A percentile compares a stretch with the other conserved stretches of the same genome.
Conservation (phyloP, 2,113 vertebrate species). For the Lamprologus callipterus region DNA sequence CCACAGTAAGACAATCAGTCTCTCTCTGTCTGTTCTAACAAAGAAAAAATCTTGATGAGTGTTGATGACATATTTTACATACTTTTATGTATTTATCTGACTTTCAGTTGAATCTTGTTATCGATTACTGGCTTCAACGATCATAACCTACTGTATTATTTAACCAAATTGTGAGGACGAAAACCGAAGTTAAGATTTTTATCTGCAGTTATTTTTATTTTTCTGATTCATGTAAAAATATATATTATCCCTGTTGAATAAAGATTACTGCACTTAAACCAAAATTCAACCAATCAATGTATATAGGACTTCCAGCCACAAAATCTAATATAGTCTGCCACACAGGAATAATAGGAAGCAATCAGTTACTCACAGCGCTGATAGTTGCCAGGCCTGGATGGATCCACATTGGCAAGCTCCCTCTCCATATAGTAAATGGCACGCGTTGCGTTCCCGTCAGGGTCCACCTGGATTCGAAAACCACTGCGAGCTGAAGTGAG, state of each 20-base stretch:
- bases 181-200: background rate
- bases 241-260: background rate
- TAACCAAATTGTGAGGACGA: background rate
- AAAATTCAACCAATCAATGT: background rate
- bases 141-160: background rate
- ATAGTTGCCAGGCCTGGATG: constrained; percentile 70
- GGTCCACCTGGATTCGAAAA: constrained; percentile 84
- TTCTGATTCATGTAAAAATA: background rate
- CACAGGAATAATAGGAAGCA: background rate
- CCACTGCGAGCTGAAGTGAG: constrained; percentile 77
- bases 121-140: background rate
- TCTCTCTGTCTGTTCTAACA: background rate
- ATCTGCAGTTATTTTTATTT: background rate
- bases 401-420: constrained; percentile 84
- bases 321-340: background rate
- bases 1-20: background rate
- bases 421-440: constrained; percentile 89
- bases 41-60: background rate
- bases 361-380: constrained; percentile 71
- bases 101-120: background rate
- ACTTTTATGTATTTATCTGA: background rate
- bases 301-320: background rate
- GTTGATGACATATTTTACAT: background rate
- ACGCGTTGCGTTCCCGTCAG: constrained; percentile 82
- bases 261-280: background rate